These are phyloP conservation scores for Crioceris asparagi DNA, from an alignment of 2,888 invertebrate genomes.

Conservation along the genomic window DNA sequence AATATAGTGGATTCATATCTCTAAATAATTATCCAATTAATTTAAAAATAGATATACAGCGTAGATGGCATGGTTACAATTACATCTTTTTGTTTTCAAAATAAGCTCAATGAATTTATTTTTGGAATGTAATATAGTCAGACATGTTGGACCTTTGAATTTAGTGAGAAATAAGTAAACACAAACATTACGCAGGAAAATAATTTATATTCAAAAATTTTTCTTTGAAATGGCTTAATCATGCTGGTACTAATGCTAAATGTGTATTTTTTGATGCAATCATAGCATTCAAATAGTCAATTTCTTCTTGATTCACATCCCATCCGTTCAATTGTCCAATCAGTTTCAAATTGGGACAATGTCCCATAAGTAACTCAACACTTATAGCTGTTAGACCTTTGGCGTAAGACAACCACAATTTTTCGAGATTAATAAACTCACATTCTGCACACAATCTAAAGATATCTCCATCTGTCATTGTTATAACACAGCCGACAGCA, in stretches of 20 bases:
- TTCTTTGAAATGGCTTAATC: no score
- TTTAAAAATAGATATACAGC: no score
- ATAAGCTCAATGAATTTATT: no score
- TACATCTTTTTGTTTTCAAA: no score
- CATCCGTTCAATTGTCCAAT: conserved; percentile 59
- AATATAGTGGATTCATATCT: no score
- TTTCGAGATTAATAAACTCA: conserved; percentile 52
- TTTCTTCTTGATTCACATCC: conserved; percentile 54
- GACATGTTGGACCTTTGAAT: no score
- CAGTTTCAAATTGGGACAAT: conserved; percentile 50
- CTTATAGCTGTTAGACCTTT: conserved; percentile 51
- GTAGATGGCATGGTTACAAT: no score
- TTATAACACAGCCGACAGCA: conserved; percentile 54
- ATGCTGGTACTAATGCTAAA: conserved; percentile 49
- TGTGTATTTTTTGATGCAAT: conserved; percentile 56
- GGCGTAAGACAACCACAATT: conserved; percentile 59
- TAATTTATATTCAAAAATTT: no score
- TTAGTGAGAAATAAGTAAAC: no score
- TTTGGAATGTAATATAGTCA: no score
- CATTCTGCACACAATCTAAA: conserved; percentile 54
- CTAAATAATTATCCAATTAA: no score
- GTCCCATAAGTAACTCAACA: conserved; percentile 56
- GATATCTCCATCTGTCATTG: conserved; percentile 57
- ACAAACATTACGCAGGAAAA: conserved; percentile 1
- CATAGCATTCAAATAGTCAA: conserved; percentile 53